Evolutionary conservation across 2,797 vertebrate genomes (phyloP).

Genomic region (Artibeus lituratus): DNA sequence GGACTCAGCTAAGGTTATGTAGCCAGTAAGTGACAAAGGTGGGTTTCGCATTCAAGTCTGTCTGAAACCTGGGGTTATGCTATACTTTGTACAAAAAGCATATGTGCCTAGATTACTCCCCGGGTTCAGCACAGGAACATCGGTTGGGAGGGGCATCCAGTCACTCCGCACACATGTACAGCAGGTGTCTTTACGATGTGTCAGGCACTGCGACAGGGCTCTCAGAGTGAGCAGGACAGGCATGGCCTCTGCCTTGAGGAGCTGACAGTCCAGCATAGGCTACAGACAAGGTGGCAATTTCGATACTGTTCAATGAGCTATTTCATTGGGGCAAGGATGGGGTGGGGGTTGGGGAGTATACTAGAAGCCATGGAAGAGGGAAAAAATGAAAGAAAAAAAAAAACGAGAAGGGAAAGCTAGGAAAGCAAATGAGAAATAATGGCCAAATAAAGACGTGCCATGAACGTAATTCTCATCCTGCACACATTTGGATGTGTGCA

Average conservation of each 20-base stretch:
- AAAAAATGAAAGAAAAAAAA: neutral
- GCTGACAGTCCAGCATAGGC: neutral
- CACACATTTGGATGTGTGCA: too few relatives aligned
- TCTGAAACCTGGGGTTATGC: neutral
- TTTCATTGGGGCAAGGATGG: neutral
- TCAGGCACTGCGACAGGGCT: neutral
- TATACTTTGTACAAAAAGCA: neutral
- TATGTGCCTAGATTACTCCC: neutral
- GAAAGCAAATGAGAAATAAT: neutral
- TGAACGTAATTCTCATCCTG: neutral
- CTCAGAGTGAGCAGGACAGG: neutral
- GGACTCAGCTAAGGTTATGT: neutral
- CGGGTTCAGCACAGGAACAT: neutral
- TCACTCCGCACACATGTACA: fast-evolving
- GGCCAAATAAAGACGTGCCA: slow-evolving; percentile 34
- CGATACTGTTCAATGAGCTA: neutral
- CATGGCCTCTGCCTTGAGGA: neutral
- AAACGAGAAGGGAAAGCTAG: neutral
- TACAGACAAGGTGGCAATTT: neutral
- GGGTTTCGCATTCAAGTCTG: neutral
- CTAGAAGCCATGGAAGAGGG: neutral
- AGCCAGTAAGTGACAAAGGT: neutral
- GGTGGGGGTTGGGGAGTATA: neutral
- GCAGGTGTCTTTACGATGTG: fast-evolving
- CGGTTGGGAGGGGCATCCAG: neutral